Evolutionary conservation across 2,797 vertebrate genomes (phyloP).

Genomic region (Vultur gryphus): DNA sequence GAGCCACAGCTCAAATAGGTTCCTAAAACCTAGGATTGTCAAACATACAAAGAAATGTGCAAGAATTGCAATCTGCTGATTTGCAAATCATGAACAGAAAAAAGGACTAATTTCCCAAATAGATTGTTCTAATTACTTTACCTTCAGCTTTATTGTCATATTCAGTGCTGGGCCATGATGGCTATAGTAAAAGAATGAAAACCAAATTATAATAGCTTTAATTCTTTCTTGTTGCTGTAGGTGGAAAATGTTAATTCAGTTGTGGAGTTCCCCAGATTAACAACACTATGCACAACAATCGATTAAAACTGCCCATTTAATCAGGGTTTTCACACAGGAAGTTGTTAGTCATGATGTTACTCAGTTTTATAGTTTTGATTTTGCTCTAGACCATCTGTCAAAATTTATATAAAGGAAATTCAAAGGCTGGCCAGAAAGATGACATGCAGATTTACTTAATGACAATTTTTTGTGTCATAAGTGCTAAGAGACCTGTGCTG

Average conservation of each 20-base stretch:
- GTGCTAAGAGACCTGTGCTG: not conserved
- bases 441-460: not conserved
- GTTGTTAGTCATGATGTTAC: not conserved
- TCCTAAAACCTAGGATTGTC: not conserved
- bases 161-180: not conserved
- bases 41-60: not conserved
- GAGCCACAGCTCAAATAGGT: not conserved
- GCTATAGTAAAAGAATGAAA: not conserved
- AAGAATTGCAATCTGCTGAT: not conserved
- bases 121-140: not conserved
- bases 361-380: not conserved
- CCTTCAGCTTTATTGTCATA: not conserved
- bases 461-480: not conserved
- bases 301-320: not conserved
- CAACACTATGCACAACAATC: fast-evolving
- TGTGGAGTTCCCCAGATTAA: not conserved
- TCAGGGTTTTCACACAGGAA: not conserved
- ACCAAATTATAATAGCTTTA: not conserved
- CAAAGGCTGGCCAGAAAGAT: not conserved
- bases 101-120: not conserved
- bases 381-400: not conserved
- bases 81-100: not conserved
- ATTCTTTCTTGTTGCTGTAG: not conserved
- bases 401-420: not conserved
- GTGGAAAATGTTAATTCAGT: not conserved